Evolutionary conservation across 2,113 vertebrate species (phyloP).

Genomic region (Elaphurus davidianus): DNA sequence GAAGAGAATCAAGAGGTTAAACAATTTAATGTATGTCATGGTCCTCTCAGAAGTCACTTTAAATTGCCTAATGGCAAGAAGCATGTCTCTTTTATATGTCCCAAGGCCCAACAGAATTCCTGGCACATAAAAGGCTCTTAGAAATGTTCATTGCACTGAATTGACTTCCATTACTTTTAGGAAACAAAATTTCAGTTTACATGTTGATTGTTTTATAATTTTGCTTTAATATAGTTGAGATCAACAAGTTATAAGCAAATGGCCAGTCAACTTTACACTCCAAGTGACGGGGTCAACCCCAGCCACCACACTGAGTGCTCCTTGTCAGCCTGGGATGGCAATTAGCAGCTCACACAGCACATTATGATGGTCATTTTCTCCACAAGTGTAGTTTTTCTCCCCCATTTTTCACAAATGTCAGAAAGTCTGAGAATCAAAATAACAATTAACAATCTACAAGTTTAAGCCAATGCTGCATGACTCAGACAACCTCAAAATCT

Average conservation of each 20-base stretch:
- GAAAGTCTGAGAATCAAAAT: background rate
- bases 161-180: background rate
- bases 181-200: background rate
- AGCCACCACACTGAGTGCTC: background rate
- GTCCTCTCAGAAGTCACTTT: background rate
- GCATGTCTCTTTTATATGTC: background rate
- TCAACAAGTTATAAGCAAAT: constrained; percentile 7
- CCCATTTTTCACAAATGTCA: constrained; percentile 10
- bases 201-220: background rate
- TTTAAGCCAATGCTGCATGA: background rate
- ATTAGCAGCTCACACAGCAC: background rate
- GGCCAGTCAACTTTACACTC: background rate
- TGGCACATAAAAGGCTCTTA: background rate
- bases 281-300: background rate
- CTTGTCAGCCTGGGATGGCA: too few species aligned
- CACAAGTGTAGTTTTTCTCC: background rate
- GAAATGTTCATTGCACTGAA: background rate
- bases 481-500: background rate
- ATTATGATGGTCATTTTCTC: background rate
- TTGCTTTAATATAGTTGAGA: background rate
- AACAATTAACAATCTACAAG: background rate
- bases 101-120: background rate
- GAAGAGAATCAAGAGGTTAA: constrained; percentile 23
- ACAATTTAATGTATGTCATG: background rate
- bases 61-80: background rate